Evolutionary conservation across 2,888 invertebrate genomes (phyloP).

Genomic region (Nemotelus nigrinus): DNA sequence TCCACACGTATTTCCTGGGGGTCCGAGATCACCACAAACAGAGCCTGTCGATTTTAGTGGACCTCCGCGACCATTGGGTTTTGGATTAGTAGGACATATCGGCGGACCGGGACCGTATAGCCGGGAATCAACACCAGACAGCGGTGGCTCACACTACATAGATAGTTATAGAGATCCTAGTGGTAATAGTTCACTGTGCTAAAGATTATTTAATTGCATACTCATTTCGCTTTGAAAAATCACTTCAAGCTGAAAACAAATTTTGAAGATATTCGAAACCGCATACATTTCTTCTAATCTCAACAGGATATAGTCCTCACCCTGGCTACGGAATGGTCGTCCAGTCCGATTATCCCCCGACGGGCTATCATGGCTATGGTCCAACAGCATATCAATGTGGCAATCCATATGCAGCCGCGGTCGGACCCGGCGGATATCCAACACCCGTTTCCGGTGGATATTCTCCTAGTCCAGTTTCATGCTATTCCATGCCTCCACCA

Average conservation of each 20-base stretch:
- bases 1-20: conserved; percentile 66
- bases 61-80: conserved; percentile 73
- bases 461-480: conserved; percentile 74
- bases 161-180: conserved; percentile 88
- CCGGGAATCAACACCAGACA: conserved; percentile 89
- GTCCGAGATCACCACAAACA: conserved; percentile 73
- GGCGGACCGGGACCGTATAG: conserved; percentile 77
- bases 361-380: conserved; percentile 76
- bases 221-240: too few species aligned
- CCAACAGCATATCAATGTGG: conserved; percentile 71
- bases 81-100: conserved; percentile 67
- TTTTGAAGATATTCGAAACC: too few species aligned
- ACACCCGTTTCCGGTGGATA: conserved; percentile 77
- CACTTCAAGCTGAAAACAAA: too few species aligned
- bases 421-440: conserved; percentile 70
- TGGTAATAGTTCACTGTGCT: conserved; percentile 66
- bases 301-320: conserved; percentile 84
- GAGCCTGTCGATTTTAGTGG: conserved; percentile 79
- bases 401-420: conserved; percentile 65
- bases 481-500: conserved; percentile 90
- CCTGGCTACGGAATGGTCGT: conserved; percentile 84
- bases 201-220: too few species aligned
- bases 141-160: conserved; percentile 88
- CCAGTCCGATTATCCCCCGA: conserved; percentile 83
- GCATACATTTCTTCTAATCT: neutral